Conservation (phyloP, 2,888 invertebrate species). For the Apodemia hepburni region DNA sequence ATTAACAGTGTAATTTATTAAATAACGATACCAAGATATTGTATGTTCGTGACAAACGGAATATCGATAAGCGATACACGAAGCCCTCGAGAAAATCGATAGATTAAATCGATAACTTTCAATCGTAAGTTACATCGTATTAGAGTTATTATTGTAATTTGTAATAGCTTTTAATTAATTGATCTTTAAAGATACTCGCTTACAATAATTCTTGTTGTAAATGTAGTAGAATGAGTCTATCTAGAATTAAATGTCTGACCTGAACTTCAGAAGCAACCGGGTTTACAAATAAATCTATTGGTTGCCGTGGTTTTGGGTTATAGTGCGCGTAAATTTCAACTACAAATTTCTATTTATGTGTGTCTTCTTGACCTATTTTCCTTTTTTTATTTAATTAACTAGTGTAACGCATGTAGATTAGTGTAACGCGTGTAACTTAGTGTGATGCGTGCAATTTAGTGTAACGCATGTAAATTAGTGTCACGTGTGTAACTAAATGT, state of each 20-base stretch:
- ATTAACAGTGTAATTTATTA: conserved; percentile 25
- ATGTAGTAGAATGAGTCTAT: too few relatives aligned
- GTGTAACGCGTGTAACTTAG: too few relatives aligned
- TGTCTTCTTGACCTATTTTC: too few relatives aligned
- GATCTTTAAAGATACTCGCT: conserved; percentile 1
- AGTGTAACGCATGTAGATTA: too few relatives aligned
- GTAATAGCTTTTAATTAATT: conserved; percentile 23
- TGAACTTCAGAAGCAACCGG: not conserved
- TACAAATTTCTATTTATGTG: too few relatives aligned
- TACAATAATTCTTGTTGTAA: not conserved
- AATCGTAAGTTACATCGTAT: conserved; percentile 27
- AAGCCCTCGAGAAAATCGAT: conserved; percentile 62
- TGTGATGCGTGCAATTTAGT: too few relatives aligned
- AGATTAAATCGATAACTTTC: conserved; percentile 67
- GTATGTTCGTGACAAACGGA: conserved; percentile 66
- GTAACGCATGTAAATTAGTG: too few relatives aligned
- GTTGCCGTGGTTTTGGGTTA: too few relatives aligned
- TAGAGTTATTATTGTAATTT: conserved; percentile 44
- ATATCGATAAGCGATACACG: conserved; percentile 62
- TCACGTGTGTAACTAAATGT: too few relatives aligned
- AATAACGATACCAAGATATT: conserved; percentile 35
- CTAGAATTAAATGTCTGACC: too few relatives aligned
- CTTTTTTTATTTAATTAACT: too few relatives aligned
- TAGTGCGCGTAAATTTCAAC: too few relatives aligned
- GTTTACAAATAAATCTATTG: not conserved